Evolutionary conservation across 2,888 invertebrate genomes (phyloP).

Genomic region (Eupithecia inturbata): DNA sequence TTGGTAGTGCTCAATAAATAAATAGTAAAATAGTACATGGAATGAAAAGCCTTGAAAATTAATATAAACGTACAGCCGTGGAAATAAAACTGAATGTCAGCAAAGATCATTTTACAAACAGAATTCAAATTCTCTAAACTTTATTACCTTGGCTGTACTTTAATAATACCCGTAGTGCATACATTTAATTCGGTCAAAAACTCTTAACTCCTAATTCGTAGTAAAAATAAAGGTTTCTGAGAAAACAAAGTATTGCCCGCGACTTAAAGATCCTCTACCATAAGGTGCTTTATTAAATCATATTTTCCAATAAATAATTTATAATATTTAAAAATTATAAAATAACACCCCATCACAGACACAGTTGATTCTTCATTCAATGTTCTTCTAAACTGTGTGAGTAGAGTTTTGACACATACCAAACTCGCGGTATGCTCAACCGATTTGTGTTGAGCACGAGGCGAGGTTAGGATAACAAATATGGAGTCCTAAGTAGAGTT

Average conservation of each 20-base stretch:
- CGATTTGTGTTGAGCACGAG: no score
- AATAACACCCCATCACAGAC: no score
- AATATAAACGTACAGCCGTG: not conserved
- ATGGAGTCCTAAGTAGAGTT: no score
- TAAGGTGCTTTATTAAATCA: not conserved
- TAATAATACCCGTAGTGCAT: not conserved
- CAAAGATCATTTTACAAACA: not conserved
- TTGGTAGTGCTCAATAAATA: no score
- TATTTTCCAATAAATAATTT: not conserved
- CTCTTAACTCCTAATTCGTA: not conserved
- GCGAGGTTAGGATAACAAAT: no score
- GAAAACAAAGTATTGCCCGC: not conserved
- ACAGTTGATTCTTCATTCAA: no score
- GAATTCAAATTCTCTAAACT: not conserved
- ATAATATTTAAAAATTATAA: no score
- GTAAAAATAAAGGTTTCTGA: not conserved
- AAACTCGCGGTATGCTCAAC: no score
- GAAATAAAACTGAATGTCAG: not conserved
- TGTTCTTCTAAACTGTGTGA: no score
- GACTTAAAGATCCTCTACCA: not conserved
- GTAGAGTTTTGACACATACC: no score
- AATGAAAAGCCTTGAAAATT: constrained; percentile 12
- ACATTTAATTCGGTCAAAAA: not conserved
- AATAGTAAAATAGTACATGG: constrained; percentile 1
- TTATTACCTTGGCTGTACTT: not conserved